These are phyloP conservation scores for Halictus ligatus DNA, from an alignment of 2,888 invertebrate genomes.

Conservation along the genomic window DNA sequence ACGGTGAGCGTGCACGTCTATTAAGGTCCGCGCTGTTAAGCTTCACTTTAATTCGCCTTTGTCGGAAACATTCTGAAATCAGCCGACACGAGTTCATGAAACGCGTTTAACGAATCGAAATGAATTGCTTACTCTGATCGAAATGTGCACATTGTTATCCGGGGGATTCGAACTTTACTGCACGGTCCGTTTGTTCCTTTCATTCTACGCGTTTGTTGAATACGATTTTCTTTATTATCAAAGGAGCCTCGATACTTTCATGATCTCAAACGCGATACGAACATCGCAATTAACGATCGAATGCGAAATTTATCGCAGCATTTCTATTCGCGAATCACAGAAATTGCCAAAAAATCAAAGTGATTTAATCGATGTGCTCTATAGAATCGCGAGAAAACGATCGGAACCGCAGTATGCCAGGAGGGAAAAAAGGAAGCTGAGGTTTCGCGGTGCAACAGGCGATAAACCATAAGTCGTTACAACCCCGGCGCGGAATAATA, in stretches of 20 bases:
- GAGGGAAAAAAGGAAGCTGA: neutral
- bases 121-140: neutral
- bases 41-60: neutral
- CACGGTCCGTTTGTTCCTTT: neutral
- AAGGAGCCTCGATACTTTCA: neutral
- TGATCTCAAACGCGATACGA: neutral
- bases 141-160: neutral
- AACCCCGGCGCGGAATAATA: constrained; percentile 52
- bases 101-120: neutral
- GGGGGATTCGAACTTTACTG: neutral
- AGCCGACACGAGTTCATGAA: neutral
- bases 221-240: neutral
- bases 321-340: neutral
- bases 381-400: neutral
- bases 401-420: neutral
- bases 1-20: neutral
- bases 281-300: neutral
- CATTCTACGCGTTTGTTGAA: neutral
- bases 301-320: neutral
- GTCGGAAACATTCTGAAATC: neutral
- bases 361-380: neutral
- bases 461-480: constrained; percentile 56
- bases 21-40: neutral
- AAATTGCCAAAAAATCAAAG: neutral
- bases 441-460: constrained; percentile 58